Conservation (phyloP, 2,888 invertebrate genomes). For the Caenorhabditis doughertyi region DNA sequence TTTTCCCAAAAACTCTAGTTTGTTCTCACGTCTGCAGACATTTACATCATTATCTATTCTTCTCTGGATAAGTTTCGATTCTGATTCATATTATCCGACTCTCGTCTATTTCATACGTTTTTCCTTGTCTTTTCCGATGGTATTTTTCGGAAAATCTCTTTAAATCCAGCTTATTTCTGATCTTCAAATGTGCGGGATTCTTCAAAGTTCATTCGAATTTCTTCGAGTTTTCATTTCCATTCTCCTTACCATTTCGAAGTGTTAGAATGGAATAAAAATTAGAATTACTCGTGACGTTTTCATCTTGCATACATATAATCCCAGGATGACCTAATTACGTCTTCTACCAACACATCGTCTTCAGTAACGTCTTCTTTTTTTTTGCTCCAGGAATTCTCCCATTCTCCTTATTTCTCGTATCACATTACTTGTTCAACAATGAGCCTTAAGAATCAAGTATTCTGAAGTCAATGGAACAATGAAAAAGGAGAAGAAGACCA, state of each 20-base stretch:
- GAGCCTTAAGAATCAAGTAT: conserved; percentile 36
- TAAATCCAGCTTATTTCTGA: neutral
- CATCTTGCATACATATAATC: conserved; percentile 27
- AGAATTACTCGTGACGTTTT: conserved; percentile 22
- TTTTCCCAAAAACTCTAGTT: too few relatives aligned
- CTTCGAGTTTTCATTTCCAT: neutral
- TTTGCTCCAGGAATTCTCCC: conserved; percentile 22
- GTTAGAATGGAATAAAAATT: neutral
- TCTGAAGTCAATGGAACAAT: conserved; percentile 51
- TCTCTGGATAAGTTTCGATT: neutral
- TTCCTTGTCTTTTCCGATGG: neutral
- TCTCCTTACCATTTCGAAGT: neutral
- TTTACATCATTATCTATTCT: neutral
- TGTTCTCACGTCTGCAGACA: too few relatives aligned
- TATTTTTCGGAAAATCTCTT: neutral
- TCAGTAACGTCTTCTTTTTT: conserved; percentile 13
- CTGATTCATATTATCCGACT: neutral
- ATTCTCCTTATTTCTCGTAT: conserved; percentile 32
- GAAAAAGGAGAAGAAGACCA: neutral
- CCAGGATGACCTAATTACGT: conserved; percentile 28
- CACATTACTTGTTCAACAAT: conserved; percentile 53
- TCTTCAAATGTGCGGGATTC: neutral
- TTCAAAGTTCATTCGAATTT: neutral
- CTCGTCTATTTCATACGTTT: neutral
- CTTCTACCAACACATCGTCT: conserved; percentile 2